Percentiles rank a stretch among this genome's conserved stretches.
phyloP scores from a whole-genome alignment of 2,888 invertebrate genomes.

The Tanypteryx hageni region DNA sequence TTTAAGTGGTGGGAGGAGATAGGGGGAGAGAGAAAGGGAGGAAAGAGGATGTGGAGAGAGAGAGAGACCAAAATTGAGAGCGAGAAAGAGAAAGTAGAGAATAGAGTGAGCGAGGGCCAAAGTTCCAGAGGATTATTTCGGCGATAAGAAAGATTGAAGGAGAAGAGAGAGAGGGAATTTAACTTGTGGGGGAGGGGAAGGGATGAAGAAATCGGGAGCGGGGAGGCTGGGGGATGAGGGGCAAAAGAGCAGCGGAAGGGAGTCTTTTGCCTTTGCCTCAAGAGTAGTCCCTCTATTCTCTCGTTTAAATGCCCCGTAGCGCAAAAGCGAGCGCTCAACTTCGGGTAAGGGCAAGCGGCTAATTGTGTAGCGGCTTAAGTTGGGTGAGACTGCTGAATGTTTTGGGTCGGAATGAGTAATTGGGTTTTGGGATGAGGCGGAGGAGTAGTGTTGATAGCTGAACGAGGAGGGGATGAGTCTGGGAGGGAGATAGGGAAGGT shows the following conservation, averaged over 20 bases:
- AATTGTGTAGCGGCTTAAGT: constrained; percentile 16
- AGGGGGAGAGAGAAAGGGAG: neutral
- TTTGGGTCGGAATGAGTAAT: constrained; percentile 51
- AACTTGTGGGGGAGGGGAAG: neutral
- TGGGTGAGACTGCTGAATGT: constrained; percentile 37
- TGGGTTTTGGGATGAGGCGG: constrained; percentile 1
- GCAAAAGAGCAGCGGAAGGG: neutral
- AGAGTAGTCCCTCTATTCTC: neutral
- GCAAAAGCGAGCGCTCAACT: neutral
- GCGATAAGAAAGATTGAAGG: constrained; percentile 5
- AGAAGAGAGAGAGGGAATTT: neutral
- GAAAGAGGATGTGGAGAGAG: neutral
- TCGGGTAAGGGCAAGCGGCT: constrained; percentile 12
- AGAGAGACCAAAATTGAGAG: neutral
- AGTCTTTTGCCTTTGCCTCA: neutral
- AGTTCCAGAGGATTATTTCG: neutral
- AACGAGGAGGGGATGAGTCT: neutral
- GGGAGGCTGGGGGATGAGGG: neutral
- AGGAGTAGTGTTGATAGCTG: neutral
- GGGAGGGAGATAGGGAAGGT: neutral
- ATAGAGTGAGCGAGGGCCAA: neutral
- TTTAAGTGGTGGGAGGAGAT: too few species aligned
- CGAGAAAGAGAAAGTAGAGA: neutral
- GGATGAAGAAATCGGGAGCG: neutral
- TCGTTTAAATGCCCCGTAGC: neutral